Base-by-base conservation (phyloP, 2,113 vertebrate genomes). In the Misgurnus anguillicaudatus region DNA sequence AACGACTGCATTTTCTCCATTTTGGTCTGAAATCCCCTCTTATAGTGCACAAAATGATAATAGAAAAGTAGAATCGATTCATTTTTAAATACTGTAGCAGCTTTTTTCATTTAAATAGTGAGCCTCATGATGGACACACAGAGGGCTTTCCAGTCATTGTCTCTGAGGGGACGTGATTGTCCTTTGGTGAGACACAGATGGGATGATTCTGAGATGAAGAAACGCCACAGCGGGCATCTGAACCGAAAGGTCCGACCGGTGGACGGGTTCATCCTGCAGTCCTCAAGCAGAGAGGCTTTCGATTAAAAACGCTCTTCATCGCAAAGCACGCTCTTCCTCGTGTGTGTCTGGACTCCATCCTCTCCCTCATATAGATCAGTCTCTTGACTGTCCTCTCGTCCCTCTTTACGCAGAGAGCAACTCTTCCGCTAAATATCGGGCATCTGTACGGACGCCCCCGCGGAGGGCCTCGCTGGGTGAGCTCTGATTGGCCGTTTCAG, bases 1-100 rank as follows among this genome's bases (percentile, higher is more conserved):
- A 91, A 92, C 89, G 88, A 80, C 74, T 64, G 87, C 86, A 89
- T 83, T 89, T 89, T 89, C 87, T 90, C 89, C 58, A 80, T 90
- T 92, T 94, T 93, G 92, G 92, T 93, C 92, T 91, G 88, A 80
- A 51, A 82, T 89, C 89, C 88, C 88, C 90, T 91, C 53, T 88
- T 89, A 87, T 92, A 92, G 93, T 93, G 93, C 93, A 93, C 92
- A 91, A 94, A 92, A 90, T 78, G 82, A 87, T 88, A 89, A 89
- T 93, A 92, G 83, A 94, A 92, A 93, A 91, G 90, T 89, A 92
- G 89, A 92, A 88, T 91, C 75, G 38, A 21, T 3, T 51, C 16
- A 2, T 47, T 79, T 92, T 91, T 91, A 92, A 92, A 93, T 91
- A 93, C 90, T 89, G 90, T 93, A 94, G 92, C 93, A 94, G 92